Base-by-base conservation (phyloP, 1,140 invertebrate genomes). In the Ruditapes philippinarum region DNA sequence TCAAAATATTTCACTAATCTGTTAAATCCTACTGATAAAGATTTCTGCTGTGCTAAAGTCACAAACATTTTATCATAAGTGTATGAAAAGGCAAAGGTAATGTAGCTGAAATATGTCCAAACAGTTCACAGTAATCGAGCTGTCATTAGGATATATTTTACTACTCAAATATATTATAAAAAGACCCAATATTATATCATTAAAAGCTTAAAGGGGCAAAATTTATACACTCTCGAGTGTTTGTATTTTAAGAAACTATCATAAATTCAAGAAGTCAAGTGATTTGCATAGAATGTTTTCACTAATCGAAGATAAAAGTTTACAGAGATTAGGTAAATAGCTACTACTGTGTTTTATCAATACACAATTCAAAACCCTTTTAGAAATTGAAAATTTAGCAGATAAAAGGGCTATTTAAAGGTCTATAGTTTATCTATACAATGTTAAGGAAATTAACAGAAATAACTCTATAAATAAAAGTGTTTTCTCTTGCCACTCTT, bases 231-330 rank as follows among this genome's bases (percentile, higher is more conserved):
- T 62, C 7, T 62, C 0, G 14, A 38, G 65, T 70, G 65, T 70
- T 70, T 70, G 33, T 70, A 38, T 70, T 36, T 38, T 33, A 36
- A n/a, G n/a, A 28, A 70, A 70, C 65, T 70, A 70, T 70, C 65
- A 28, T 70, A 70, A 70, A 70, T 70, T 70, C 65, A 38, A 70
- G n/a, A 70, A 70, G 65, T 70, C 65, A 70, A 70, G 65, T 70
- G 65, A 70, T 40, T 70, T 70, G 33, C 33, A 70, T 12, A 70
- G 57, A 28, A 25, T n/a, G 28, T 62, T 62, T 45, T n/a, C 28
- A 62, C 57, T 28, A 62, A 62, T 62, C 57, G 22, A 28, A n/a
- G 57, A 62, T 62, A 62, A 62, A 62, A n/a, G 19, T 62, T 54
- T 62, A 62, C 57, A 62, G 4, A 25, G 57, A 62, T 62, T 62